phyloP scores from a whole-genome alignment of 2,888 invertebrate genomes.

The Lagria hirta region DNA sequence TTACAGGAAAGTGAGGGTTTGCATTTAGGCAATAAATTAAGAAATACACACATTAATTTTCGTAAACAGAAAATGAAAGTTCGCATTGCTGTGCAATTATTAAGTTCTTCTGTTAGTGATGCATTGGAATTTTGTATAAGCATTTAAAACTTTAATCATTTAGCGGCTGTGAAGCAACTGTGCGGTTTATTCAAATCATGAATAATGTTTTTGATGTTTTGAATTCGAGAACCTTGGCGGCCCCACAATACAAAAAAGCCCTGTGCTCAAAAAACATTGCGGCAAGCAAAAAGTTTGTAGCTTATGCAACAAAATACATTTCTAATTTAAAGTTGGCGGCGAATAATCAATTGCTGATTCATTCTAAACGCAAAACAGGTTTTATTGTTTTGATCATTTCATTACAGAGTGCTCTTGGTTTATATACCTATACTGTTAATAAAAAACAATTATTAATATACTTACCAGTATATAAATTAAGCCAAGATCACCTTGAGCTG shows the following conservation, averaged over 20 bases:
- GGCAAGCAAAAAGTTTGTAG: too few relatives aligned
- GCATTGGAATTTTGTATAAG: conserved; percentile 19
- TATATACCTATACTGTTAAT: background rate
- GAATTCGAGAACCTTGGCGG: conserved; percentile 24
- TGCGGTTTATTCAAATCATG: conserved; percentile 15
- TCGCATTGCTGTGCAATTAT: conserved; percentile 4
- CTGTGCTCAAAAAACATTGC: too few relatives aligned
- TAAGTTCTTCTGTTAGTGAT: conserved; percentile 17
- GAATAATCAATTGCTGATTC: conserved; percentile 10
- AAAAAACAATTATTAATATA: conserved; percentile 21
- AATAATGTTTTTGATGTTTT: conserved; percentile 27
- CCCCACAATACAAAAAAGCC: too few relatives aligned
- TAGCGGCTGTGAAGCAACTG: conserved; percentile 16
- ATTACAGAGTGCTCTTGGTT: conserved; percentile 8
- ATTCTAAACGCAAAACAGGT: conserved; percentile 26
- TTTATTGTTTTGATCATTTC: conserved; percentile 24
- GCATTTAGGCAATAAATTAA: conserved; percentile 21
- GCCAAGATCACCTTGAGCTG: conserved; percentile 28
- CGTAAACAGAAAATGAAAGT: conserved; percentile 24
- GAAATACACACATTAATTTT: conserved; percentile 15
- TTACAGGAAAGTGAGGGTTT: conserved; percentile 21
- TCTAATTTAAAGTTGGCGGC: too few relatives aligned
- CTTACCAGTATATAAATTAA: conserved; percentile 28
- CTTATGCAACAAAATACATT: too few relatives aligned
- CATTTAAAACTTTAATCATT: conserved; percentile 22